Evolutionary conservation across 2,797 vertebrate species (phyloP).

Genomic region (Benthosema pterotum): DNA sequence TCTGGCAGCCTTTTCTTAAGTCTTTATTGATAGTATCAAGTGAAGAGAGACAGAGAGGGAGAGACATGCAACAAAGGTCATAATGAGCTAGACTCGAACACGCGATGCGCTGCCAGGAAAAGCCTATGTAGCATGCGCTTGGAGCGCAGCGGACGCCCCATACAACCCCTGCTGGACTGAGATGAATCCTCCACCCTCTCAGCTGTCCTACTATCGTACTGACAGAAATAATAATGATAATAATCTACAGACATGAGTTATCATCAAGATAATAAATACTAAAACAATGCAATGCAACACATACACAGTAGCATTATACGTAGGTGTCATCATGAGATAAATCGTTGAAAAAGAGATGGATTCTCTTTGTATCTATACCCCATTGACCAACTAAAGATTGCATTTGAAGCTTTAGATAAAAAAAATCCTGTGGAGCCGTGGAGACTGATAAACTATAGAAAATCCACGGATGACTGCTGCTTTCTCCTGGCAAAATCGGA

Average conservation of each 20-base stretch:
- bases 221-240: neutral
- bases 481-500: slow-evolving; percentile 92
- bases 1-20: no score
- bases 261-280: neutral
- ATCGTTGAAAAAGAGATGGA: slow-evolving; percentile 36
- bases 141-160: no score
- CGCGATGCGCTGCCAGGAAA: no score
- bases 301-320: slow-evolving; percentile 29
- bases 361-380: slow-evolving; percentile 67
- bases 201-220: neutral
- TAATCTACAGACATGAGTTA: neutral
- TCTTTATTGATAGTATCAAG: no score
- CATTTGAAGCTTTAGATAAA: slow-evolving; percentile 69
- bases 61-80: no score
- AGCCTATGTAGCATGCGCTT: no score
- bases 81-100: no score
- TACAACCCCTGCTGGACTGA: no score
- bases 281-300: slow-evolving; percentile 7
- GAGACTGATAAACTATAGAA: slow-evolving; percentile 88
- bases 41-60: no score
- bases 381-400: slow-evolving; percentile 76
- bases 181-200: no score
- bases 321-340: slow-evolving; percentile 37
- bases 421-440: slow-evolving; percentile 72
- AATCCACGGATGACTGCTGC: slow-evolving; percentile 88